Conservation (phyloP, 2,888 invertebrate species). For the Plagodis dolabraria region DNA sequence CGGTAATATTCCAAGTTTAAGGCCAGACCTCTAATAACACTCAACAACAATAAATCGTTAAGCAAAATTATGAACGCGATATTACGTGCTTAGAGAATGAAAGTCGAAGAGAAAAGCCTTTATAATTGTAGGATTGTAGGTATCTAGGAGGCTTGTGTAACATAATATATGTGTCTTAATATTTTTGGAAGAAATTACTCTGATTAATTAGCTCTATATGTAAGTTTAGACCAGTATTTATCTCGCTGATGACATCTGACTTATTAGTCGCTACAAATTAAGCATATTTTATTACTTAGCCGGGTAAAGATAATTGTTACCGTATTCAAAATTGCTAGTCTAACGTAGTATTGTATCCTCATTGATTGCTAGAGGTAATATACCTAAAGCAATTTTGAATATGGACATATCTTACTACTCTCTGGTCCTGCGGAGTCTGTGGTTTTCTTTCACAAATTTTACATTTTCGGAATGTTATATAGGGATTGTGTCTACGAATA, state of each 20-base stretch:
- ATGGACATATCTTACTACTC: too few relatives aligned
- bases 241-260: constrained; percentile 46
- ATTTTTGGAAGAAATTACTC: constrained; percentile 23
- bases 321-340: too few relatives aligned
- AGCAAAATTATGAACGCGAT: constrained; percentile 9
- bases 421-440: too few relatives aligned
- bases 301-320: background rate
- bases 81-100: constrained; percentile 20
- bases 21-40: constrained; percentile 9
- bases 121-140: constrained; percentile 5
- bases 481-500: too few relatives aligned
- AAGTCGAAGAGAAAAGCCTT: constrained; percentile 22
- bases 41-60: constrained; percentile 12
- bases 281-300: constrained; percentile 45
- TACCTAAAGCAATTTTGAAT: too few relatives aligned
- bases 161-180: constrained; percentile 14
- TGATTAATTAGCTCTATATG: constrained; percentile 21
- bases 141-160: background rate
- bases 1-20: constrained; percentile 10
- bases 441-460: too few relatives aligned
- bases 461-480: too few relatives aligned
- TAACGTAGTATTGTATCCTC: too few relatives aligned
- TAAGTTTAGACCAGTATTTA: constrained; percentile 32
- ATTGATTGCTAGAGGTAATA: too few relatives aligned
- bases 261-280: constrained; percentile 37